These are phyloP conservation scores for Pogona vitticeps DNA, from an alignment of 2,113 vertebrate species.

Conservation along the genomic window DNA sequence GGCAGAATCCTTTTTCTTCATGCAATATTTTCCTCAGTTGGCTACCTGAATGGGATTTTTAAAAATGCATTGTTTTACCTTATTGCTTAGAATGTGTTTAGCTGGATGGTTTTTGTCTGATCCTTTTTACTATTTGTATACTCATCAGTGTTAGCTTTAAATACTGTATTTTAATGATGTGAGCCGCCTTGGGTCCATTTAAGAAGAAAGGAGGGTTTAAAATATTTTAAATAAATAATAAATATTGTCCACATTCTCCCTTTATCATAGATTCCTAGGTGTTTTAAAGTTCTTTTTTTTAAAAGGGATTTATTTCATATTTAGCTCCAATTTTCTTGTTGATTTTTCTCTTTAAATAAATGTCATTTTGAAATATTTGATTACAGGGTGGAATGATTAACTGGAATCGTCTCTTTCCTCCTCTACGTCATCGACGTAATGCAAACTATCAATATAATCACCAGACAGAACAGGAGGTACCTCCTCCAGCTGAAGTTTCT, in stretches of 20 bases:
- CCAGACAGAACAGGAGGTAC: conserved; percentile 71
- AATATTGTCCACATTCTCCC: neutral
- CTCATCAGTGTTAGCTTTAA: too few species aligned
- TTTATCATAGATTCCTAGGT: neutral
- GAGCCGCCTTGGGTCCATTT: too few species aligned
- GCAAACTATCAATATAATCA: conserved; percentile 74
- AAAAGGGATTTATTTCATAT: neutral
- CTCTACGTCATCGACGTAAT: conserved; percentile 83
- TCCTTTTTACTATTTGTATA: too few species aligned
- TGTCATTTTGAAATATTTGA: conserved; percentile 36
- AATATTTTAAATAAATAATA: too few species aligned
- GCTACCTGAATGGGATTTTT: too few species aligned
- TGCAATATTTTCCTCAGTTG: too few species aligned
- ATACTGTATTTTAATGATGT: too few species aligned
- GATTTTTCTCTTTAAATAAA: conserved; percentile 41
- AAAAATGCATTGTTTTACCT: too few species aligned
- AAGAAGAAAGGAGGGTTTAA: too few species aligned
- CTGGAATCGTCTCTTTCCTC: conserved; percentile 91
- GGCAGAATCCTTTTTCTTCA: too few species aligned
- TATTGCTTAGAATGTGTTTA: too few species aligned
- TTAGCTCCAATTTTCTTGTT: neutral
- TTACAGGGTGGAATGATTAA: conserved; percentile 87
- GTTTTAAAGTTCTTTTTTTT: neutral
- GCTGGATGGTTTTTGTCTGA: too few species aligned
- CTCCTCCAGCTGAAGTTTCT: conserved; percentile 82